Conservation (phyloP, 2,113 vertebrate species). For the Microcebus tavaratra region DNA sequence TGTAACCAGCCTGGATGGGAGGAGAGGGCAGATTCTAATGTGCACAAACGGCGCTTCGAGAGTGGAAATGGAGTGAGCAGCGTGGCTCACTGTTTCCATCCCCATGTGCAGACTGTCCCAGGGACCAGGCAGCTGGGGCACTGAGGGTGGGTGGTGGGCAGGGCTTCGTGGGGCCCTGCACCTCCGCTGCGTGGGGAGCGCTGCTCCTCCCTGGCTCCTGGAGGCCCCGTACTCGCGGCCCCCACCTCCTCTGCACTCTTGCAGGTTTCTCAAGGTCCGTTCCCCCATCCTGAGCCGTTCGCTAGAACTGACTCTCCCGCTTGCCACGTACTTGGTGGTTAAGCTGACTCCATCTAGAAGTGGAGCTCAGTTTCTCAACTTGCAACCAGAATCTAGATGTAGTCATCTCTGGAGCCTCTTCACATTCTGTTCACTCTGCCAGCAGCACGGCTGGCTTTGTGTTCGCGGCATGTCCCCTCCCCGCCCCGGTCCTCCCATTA, state of each 20-base stretch:
- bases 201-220: not conserved
- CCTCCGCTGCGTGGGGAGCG: rapidly evolving
- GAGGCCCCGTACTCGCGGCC: not conserved
- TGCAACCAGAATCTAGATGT: not conserved
- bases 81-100: not conserved
- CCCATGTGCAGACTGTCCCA: not conserved
- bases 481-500: not conserved
- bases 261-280: not conserved
- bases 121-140: not conserved
- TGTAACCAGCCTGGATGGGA: not conserved
- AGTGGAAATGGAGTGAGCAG: not conserved
- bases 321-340: not conserved
- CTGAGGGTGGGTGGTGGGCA: not conserved
- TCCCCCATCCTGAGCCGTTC: not conserved
- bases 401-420: not conserved
- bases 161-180: not conserved
- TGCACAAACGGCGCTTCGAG: rapidly evolving
- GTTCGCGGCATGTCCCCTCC: not conserved
- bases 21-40: not conserved
- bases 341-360: not conserved
- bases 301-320: not conserved
- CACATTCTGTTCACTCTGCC: not conserved
- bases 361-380: not conserved
- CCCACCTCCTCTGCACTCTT: not conserved
- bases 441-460: not conserved